These are phyloP conservation scores for Atethmia centrago DNA, from an alignment of 2,888 invertebrate genomes.

Conservation along the genomic window DNA sequence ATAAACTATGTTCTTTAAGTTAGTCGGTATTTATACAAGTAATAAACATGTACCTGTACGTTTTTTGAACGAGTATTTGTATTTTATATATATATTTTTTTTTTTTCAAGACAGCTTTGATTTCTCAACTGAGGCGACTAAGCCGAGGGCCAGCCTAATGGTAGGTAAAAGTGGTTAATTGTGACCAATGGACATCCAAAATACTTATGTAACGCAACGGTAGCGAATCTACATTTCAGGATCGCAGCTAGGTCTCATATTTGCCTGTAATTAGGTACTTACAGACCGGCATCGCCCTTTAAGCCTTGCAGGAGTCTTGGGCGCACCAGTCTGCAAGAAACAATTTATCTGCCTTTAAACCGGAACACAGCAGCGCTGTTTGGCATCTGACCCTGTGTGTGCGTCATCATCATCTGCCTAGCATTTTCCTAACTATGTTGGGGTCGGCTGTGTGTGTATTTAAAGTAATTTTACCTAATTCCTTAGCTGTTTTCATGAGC, in stretches of 20 bases:
- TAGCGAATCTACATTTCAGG: not conserved
- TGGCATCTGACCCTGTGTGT: not conserved
- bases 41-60: slow-evolving; percentile 5
- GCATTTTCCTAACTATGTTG: not conserved
- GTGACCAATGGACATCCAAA: not conserved
- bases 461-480: slow-evolving; percentile 75
- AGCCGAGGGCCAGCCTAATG: not conserved
- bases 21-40: not conserved
- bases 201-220: not conserved
- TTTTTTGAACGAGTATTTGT: no score
- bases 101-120: not conserved
- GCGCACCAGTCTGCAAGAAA: no score
- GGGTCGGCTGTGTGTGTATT: not conserved
- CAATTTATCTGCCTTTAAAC: no score
- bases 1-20: slow-evolving; percentile 13
- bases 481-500: slow-evolving; percentile 87
- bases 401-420: not conserved
- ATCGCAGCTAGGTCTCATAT: not conserved
- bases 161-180: no score
- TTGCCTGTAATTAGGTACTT: not conserved
- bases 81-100: no score
- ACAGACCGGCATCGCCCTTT: no score
- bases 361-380: not conserved
- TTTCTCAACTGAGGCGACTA: not conserved
- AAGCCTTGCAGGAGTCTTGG: no score